Base-by-base conservation (phyloP, 2,797 vertebrate species). In the Silurus lanzhouensis region DNA sequence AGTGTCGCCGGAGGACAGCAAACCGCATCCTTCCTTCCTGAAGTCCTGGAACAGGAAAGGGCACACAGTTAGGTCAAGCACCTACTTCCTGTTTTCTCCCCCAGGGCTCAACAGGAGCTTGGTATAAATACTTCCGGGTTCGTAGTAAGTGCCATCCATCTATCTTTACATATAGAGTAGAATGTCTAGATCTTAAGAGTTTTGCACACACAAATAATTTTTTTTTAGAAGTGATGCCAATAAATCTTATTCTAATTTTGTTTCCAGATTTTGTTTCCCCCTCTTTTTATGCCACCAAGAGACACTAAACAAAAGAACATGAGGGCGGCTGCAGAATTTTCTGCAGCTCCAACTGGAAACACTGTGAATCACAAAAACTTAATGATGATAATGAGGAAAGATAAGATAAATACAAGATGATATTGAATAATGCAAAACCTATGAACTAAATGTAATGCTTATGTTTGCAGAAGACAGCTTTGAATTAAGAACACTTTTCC, bases 1-100 rank as follows among this genome's bases (percentile, higher is more conserved):
- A 91, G 90, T 68, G 90, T 90, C 89, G 95, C 96, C 95, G 90
- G 78, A 94, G 96, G 96, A 96, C 93, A 93, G 87, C 91, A 95
- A 91, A 95, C 96, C 93, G 93, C 96, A 96, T 96, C 96, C 96
- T 96, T 95, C 94, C 96, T 97, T 92, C 94, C 96, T 95, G 94
- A 92, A 93, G 93, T 93, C 86, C 83, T 78, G 90, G 92, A 88
- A 93, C 94, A 94, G 95, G 95, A 93, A 86, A 95, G 93, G 92
- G 91, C 91, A 81, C 88, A 91, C 84, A 17, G 85, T 58, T 91
- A 92, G 96, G 95, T 96, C 95, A 94, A 64, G 89, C 92, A 94
- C 93, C 88, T 72, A 86, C 94, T 93, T 93, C 92, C 85, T 94
- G 90, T 85, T 0, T 64, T 38, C 22, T 82, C 0, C 20, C 48